Base-by-base conservation (phyloP, 2,888 invertebrate species). In the Ornithoptera priamus region DNA sequence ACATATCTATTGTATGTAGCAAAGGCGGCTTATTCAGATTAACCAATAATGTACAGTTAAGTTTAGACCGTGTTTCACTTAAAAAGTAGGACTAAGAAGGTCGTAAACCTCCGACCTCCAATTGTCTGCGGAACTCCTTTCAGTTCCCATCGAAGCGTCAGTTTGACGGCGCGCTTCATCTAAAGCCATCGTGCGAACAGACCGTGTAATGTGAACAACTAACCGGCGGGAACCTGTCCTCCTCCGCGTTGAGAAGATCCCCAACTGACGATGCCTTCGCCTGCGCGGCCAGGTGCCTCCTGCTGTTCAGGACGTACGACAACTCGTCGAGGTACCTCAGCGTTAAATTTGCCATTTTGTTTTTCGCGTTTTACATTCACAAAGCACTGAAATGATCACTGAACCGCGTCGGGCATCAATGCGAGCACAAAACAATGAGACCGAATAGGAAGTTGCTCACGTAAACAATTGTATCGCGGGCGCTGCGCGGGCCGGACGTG, bases 291-390 rank as follows among this genome's bases (percentile, higher is more conserved):
- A 92, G 77, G 68, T 89, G 89, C 77, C 85, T 82, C 76, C 93
- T 81, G 77, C 85, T 89, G 73, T 91, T 92, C 84, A 93, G 78
- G 72, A 93, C 93, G 76, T 86, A 92, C 42, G 92, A 92, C 74
- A 93, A 78, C 84, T 93, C 93, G 82, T 93, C 93, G 88, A 93
- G 87, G 85, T 93, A 93, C 59, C 92, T 82, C 68, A 93, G 79
- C 73, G 93, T 92, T 77, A 93, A 81, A 76, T 91, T 92, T 42
- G 92, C 91, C 92, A 92, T 92, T 77, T 39, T 39, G 8, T 39
- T 39, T 39, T 8, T 39, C 10, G 30, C 10, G 10, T 39, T 10
- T 80, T 71, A 72, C 75, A 75, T 76, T 74, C 76, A 74, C 77
- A 64, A 59, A 67, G 53, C 70, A 70, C 70, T 69, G 70, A 39